phyloP scores from a whole-genome alignment of 1,140 invertebrate species.

The Calosoma granatense region DNA sequence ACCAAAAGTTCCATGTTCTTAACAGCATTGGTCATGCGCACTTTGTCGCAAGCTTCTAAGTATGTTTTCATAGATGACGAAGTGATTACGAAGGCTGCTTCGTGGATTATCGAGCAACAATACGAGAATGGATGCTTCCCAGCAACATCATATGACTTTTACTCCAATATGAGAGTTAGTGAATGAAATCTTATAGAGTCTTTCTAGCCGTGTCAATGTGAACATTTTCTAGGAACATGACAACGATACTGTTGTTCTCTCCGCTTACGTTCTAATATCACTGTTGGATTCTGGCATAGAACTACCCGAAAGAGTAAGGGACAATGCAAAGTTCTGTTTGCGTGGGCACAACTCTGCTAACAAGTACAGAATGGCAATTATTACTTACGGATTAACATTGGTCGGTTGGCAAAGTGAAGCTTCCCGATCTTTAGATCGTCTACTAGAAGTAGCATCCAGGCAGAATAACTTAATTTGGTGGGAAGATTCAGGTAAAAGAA shows the following conservation, averaged over 20 bases:
- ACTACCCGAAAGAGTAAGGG: constrained; percentile 32
- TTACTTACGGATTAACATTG: constrained; percentile 49
- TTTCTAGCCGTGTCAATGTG: too few relatives aligned
- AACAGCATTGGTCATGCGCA: constrained; percentile 68
- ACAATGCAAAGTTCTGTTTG: constrained; percentile 46
- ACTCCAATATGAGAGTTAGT: constrained; percentile 53
- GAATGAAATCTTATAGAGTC: too few relatives aligned
- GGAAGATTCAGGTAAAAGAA: constrained; percentile 24
- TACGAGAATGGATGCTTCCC: constrained; percentile 65
- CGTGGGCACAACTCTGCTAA: constrained; percentile 23
- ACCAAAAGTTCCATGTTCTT: constrained; percentile 59
- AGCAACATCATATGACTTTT: constrained; percentile 54
- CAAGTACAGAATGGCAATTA: constrained; percentile 45
- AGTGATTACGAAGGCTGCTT: constrained; percentile 51
- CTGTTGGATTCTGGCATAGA: constrained; percentile 45
- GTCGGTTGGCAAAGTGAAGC: constrained; percentile 31
- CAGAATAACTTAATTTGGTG: constrained; percentile 28
- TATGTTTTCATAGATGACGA: constrained; percentile 57
- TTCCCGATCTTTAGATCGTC: constrained; percentile 19
- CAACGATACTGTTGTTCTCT: constrained; percentile 42
- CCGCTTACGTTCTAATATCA: constrained; percentile 51
- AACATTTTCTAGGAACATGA: constrained; percentile 11
- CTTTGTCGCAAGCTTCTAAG: constrained; percentile 51
- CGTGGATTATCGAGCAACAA: constrained; percentile 60
- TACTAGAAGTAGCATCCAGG: constrained; percentile 20